Conservation (phyloP, 2,113 vertebrate species). For the Vulpes vulpes region DNA sequence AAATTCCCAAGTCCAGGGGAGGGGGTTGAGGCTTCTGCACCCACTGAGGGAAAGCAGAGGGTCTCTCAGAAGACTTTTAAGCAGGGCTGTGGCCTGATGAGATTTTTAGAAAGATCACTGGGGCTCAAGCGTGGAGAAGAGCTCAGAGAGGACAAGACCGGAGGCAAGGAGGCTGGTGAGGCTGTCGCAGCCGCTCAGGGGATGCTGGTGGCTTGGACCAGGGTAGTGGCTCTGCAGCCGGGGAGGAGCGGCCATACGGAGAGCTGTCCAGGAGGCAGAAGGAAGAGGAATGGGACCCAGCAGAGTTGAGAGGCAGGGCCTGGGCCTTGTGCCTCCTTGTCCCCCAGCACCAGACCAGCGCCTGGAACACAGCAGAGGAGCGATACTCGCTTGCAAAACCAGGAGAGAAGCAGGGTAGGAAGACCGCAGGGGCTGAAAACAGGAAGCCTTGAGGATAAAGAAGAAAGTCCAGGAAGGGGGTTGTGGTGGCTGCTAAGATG, state of each 20-base stretch:
- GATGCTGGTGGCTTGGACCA: neutral
- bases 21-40: neutral
- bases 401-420: neutral
- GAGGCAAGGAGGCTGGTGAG: neutral
- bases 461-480: neutral
- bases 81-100: neutral
- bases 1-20: neutral
- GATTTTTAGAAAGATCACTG: neutral
- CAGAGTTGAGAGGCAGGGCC: neutral
- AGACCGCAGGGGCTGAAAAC: neutral
- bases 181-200: neutral
- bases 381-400: neutral
- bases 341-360: neutral
- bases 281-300: neutral
- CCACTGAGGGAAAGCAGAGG: neutral
- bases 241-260: neutral
- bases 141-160: neutral
- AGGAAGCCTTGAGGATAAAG: neutral
- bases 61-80: neutral
- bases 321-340: neutral
- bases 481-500: neutral
- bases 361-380: neutral
- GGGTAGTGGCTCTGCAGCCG: accelerated
- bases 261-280: neutral
- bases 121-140: neutral